Evolutionary conservation across 2,888 invertebrate species (phyloP).

Genomic region (Drosophila subsilvestris): DNA sequence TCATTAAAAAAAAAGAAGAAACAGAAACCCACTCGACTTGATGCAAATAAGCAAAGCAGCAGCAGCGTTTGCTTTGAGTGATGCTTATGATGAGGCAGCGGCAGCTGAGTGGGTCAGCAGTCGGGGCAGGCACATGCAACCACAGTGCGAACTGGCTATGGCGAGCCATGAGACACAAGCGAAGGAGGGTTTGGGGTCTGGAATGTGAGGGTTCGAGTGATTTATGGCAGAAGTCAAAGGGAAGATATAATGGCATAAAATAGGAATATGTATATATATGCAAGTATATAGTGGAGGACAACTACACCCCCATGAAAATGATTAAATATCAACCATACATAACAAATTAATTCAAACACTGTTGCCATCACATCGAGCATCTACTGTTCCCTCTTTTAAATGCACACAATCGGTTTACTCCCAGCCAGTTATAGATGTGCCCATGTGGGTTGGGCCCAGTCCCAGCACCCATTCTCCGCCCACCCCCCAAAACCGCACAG

Average conservation of each 20-base stretch:
- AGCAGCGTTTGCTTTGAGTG: constrained; percentile 34
- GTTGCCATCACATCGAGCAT: neutral
- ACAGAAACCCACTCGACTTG: constrained; percentile 44
- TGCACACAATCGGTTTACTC: constrained; percentile 41
- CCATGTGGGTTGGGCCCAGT: constrained; percentile 37
- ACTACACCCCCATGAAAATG: too few relatives aligned
- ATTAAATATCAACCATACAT: too few relatives aligned
- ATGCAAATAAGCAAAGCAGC: constrained; percentile 53
- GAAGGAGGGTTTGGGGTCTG: neutral
- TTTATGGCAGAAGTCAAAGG: too few relatives aligned
- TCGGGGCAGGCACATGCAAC: constrained; percentile 39
- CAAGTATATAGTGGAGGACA: too few relatives aligned
- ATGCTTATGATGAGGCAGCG: constrained; percentile 32
- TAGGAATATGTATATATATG: too few relatives aligned
- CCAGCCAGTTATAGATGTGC: constrained; percentile 36
- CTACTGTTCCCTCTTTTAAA: constrained; percentile 23
- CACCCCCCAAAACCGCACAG: neutral
- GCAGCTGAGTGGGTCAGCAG: constrained; percentile 43
- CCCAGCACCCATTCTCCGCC: neutral
- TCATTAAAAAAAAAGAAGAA: constrained; percentile 34
- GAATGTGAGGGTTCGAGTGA: neutral
- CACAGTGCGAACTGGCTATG: constrained; percentile 21
- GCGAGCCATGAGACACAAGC: neutral
- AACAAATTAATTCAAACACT: too few relatives aligned
- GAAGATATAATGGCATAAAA: too few relatives aligned